Base-by-base conservation (phyloP, 2,888 invertebrate species). In the Cantharis flavilabris region DNA sequence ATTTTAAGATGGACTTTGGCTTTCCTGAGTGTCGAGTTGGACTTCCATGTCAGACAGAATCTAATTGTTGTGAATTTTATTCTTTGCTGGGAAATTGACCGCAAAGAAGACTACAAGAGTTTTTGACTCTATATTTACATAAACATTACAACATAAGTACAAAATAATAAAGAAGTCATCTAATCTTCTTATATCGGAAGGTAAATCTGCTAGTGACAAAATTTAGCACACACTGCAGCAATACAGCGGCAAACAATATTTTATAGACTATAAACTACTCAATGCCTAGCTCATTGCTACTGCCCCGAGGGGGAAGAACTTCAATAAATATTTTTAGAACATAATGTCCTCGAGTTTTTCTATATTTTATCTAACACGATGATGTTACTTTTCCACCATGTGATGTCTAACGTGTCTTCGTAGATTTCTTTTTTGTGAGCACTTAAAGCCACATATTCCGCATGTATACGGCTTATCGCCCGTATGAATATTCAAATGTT, bases 401-500 rank as follows among this genome's bases (percentile, higher is more conserved):
- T 33, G 33, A 33, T 33, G 33, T 5, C 33, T 33, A 13, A 33
- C 33, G 89, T 89, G 92, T 84, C 85, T 9, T 33, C 33, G 33
- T 33, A 33, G 13, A 33, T 33, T 33, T 33, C 33, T 33, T 13
- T 33, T 33, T 1, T 33, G 33, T 13, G 33, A 33, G 13, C 33
- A 33, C 33, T 33, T 33, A 33, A 33, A 33, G 13, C 33, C 33
- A n/a, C 33, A 33, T n/a, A 33, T 33, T 33, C 33, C 33, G 33
- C 33, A 33, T 13, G 33, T 33, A 1, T 33, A 33, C 4, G 33
- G 33, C 33, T 33, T 33, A 33, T 33, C 33, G 4, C 33, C 33
- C 33, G 33, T 33, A 13, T 33, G 33, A 33, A 33, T 33, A 33
- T 33, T 33, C 33, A 33, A 33, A 33, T 33, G 33, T 33, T 33